Evolutionary conservation across 2,888 invertebrate genomes (phyloP), one percentile per base, ranked within the genome.

Genomic region (Caenorhabditis imperialis): DNA sequence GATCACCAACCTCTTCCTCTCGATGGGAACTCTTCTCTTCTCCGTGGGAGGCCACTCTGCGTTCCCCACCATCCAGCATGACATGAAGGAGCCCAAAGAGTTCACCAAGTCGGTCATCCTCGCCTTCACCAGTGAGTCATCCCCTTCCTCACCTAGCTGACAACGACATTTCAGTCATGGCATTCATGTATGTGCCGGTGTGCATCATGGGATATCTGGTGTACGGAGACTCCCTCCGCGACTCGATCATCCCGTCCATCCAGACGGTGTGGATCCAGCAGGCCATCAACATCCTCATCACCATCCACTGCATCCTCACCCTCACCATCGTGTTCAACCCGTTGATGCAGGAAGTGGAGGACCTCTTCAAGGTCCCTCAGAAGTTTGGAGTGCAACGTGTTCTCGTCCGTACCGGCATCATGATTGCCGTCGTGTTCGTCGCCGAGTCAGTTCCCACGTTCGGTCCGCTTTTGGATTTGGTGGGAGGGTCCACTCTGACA

Each of bases 371-470:
- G 6, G 80, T 84, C 6, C 86, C 86, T 8, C 85, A 86, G 27
- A 70, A 77, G 23, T 82, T 82, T 47, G 65, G 81, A 48, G 45
- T 75, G 40, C 77, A 83, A 55, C 78, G 85, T 22, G 81, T 83
- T 6, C 14, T 81, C 23, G 78, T 84, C 47, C 81, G 85, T 37
- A 79, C 79, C 12, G 65, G 72, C 16, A 81, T 85, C 60, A 78
- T 85, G 82, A 71, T 77, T 25, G 75, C 80, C 12, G 83, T 84
- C 14, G 85, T 83, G 5, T 77, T 85, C 27, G 85, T 86, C 7
- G 86, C 86, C 20, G 85, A 85, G 54, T 81, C 82, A n/a, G 78
- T 86, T n/a, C 86, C 86, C 12, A 84, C 81, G 23, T 86, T 86
- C 50, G 86, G 86, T 2, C 85, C 85, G 3, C 76, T 86, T 16